Base-by-base conservation (phyloP, 2,888 invertebrate species). In the Chirona hameri region DNA sequence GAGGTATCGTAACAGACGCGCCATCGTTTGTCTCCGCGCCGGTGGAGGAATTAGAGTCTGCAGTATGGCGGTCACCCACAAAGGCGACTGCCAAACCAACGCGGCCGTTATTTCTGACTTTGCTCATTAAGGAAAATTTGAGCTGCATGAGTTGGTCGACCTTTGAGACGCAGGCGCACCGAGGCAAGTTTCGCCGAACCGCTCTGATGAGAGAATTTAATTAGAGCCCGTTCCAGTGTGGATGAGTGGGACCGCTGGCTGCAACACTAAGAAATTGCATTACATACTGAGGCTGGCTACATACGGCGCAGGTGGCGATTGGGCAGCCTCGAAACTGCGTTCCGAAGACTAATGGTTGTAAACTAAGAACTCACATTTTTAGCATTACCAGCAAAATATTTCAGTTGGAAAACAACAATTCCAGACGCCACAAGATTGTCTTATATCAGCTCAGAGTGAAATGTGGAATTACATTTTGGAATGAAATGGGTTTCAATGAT, bases 111-210 rank as follows among this genome's bases (percentile, higher is more conserved):
- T 76, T 76, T 76, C 76, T 24, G 76, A 76, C 76, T 76, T 76
- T 39, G 24, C 76, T 76, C 76, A 76, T 76, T 76, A 76, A 4
- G 46, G 76, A 76, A 76, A 46, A 76, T 76, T 76, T 76, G 76
- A 7, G 24, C 9, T 18, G 76, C 39, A 4, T 31, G 39, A 46
- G 24, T 9, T 21, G 76, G 24, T 12, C 76, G 76, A 76, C 76
- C 39, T 46, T 46, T 46, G 76, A 31, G 29, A 15, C 27, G 14
- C 24, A 7, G 46, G 24, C 76, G 39, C 76, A 76, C 72, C 15
- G 39, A 24, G 46, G 27, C 76, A 76, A 39, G 39, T 46, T 76
- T 46, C 76, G 15, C 9, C 39, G 76, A 76, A 76, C 46, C 76
- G 9, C 24, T 46, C 46, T 10, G 46, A 76, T 76, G 76, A 76